A percentile compares a stretch with the other conserved stretches of the same genome.
These are phyloP conservation scores for Diaprepes abbreviatus DNA, from an alignment of 2,888 invertebrate genomes.

Conservation along the genomic window DNA sequence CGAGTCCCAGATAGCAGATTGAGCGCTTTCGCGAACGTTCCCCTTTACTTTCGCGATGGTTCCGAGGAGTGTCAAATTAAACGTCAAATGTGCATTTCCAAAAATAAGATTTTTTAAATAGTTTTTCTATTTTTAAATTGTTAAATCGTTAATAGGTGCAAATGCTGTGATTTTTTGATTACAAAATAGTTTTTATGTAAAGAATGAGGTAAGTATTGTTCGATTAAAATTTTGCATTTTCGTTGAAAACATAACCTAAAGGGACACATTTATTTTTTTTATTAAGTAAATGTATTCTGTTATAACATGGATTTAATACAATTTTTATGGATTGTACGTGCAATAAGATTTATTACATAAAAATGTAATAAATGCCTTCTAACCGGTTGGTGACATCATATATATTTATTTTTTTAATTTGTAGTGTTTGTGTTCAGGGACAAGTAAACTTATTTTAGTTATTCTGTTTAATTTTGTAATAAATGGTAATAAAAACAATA, in stretches of 20 bases:
- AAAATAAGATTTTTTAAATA: conserved; percentile 11
- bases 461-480: neutral
- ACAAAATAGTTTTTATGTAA: conserved; percentile 12
- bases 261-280: neutral
- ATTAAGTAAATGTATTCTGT: neutral
- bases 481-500: too few relatives aligned
- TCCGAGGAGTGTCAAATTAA: neutral
- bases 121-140: conserved; percentile 32
- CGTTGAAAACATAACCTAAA: conserved; percentile 17
- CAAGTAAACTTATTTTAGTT: neutral
- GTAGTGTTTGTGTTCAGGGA: neutral
- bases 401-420: conserved; percentile 24
- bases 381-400: conserved; percentile 13
- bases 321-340: neutral
- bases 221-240: neutral
- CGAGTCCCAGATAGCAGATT: too few relatives aligned
- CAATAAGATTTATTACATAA: conserved; percentile 21
- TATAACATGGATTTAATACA: neutral
- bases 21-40: too few relatives aligned
- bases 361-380: conserved; percentile 5
- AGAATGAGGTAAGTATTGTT: conserved; percentile 33
- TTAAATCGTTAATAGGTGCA: conserved; percentile 19
- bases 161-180: conserved; percentile 1
- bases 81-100: neutral
- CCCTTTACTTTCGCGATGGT: too few relatives aligned